A percentile compares a stretch with the other conserved stretches of the same genome.
phyloP scores from a whole-genome alignment of 2,797 vertebrate genomes.

The Aplochiton taeniatus region DNA sequence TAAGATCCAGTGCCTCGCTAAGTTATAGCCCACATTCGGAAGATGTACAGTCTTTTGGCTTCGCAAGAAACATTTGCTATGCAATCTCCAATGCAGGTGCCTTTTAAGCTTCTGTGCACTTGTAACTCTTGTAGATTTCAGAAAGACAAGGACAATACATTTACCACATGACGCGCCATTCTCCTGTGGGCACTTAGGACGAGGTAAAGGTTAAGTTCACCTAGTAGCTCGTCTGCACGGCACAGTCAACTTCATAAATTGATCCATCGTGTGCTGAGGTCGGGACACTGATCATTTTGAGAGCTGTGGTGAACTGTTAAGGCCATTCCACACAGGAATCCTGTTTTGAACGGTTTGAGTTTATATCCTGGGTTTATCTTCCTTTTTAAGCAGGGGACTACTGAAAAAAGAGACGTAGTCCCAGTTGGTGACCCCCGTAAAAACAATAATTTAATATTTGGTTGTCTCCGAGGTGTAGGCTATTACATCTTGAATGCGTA shows the following conservation, averaged over 20 bases:
- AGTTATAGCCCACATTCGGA: slow-evolving; percentile 11
- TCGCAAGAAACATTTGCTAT: slow-evolving; percentile 15
- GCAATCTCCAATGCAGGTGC: slow-evolving; percentile 38
- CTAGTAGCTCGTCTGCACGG: slow-evolving; percentile 5
- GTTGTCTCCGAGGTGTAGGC: slow-evolving; percentile 54
- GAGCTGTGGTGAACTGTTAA: slow-evolving; percentile 44
- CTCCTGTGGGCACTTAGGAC: slow-evolving; percentile 36
- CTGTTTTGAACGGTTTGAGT: too few species aligned
- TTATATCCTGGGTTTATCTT: too few species aligned
- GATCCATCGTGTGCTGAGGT: too few species aligned
- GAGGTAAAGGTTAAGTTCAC: slow-evolving; percentile 22
- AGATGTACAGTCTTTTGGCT: slow-evolving; percentile 5
- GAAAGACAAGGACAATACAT: neutral
- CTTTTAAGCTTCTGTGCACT: slow-evolving; percentile 21
- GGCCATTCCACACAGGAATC: slow-evolving; percentile 34
- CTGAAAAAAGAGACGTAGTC: slow-evolving; percentile 15
- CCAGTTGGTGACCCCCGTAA: too few species aligned
- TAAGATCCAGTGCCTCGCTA: slow-evolving; percentile 35
- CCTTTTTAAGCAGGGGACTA: too few species aligned
- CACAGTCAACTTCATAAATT: too few species aligned
- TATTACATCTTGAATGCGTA: slow-evolving; percentile 59
- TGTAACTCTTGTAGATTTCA: slow-evolving; percentile 36
- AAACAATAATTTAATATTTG: slow-evolving; percentile 33
- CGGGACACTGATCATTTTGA: neutral
- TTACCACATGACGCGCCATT: slow-evolving; percentile 31